Percentiles rank a stretch among this genome's conserved stretches.
phyloP scores from a whole-genome alignment of 2,888 invertebrate genomes.

The Belgica antarctica region DNA sequence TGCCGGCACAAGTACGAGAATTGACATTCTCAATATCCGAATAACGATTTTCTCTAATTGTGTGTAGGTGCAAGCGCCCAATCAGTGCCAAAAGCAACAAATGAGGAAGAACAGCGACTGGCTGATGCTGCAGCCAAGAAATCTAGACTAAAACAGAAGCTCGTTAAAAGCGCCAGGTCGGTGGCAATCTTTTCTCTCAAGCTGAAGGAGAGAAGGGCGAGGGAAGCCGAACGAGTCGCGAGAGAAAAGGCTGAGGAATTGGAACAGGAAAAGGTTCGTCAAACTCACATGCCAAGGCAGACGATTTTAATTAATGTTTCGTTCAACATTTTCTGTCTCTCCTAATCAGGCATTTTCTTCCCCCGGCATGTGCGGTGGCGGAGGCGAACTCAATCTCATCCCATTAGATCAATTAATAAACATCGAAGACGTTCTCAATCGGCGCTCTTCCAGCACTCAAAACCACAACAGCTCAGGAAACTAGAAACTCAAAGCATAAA shows the following conservation, averaged over 20 bases:
- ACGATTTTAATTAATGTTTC: no score
- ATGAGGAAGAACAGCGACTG: slow-evolving; percentile 63
- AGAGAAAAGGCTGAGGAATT: slow-evolving; percentile 60
- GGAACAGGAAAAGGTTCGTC: slow-evolving; percentile 52
- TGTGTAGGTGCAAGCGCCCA: slow-evolving; percentile 33
- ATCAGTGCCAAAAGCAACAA: slow-evolving; percentile 46
- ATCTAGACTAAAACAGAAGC: slow-evolving; percentile 68
- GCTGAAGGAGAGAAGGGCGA: slow-evolving; percentile 71
- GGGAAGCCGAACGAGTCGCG: slow-evolving; percentile 70
- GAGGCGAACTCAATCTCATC: slow-evolving; percentile 79
- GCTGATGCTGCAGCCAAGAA: slow-evolving; percentile 66
- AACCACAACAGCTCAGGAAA: slow-evolving; percentile 39
- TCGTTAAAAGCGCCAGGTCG: slow-evolving; percentile 80
- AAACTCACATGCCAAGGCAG: no score
- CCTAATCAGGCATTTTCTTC: slow-evolving; percentile 19
- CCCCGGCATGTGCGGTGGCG: slow-evolving; percentile 49
- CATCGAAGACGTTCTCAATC: slow-evolving; percentile 62
- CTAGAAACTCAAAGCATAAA: slow-evolving; percentile 17
- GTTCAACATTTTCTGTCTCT: no score
- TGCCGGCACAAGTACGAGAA: slow-evolving; percentile 47
- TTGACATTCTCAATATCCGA: no score
- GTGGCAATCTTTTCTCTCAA: slow-evolving; percentile 84
- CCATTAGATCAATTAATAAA: slow-evolving; percentile 80
- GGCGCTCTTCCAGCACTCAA: slow-evolving; percentile 36
- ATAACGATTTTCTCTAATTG: slow-evolving; percentile 32